Evolutionary conservation across 1,140 invertebrate genomes (phyloP).

Genomic region (Tetraneura akinire): DNA sequence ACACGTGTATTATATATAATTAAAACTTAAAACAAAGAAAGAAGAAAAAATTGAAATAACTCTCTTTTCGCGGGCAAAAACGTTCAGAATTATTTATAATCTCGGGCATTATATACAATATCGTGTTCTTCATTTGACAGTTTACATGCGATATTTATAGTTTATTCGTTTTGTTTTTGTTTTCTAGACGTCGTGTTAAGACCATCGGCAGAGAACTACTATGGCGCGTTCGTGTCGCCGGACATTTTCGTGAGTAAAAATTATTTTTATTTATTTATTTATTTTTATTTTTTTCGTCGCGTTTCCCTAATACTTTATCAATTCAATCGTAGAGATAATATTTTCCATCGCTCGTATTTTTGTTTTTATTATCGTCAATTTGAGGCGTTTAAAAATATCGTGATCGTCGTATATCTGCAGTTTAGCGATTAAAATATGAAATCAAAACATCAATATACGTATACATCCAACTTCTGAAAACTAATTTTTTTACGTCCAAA

Average conservation of each 20-base stretch:
- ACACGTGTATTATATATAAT: not conserved
- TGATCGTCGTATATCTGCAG: too few relatives aligned
- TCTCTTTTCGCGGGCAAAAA: not conserved
- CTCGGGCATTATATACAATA: too few relatives aligned
- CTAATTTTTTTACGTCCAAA: too few relatives aligned
- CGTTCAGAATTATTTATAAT: constrained; percentile 8
- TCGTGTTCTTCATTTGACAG: constrained; percentile 13
- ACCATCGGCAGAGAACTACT: not conserved
- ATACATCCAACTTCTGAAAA: too few relatives aligned
- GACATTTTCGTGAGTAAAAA: constrained; percentile 40
- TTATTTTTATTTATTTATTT: constrained; percentile 3
- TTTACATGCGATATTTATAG: not conserved
- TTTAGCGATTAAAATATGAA: too few relatives aligned
- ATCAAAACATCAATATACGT: too few relatives aligned
- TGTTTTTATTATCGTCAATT: too few relatives aligned
- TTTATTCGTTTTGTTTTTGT: not conserved
- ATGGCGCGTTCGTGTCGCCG: constrained; percentile 7
- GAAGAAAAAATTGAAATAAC: not conserved
- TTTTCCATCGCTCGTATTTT: not conserved
- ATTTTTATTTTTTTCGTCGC: not conserved
- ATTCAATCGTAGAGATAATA: too few relatives aligned
- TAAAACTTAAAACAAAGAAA: not conserved
- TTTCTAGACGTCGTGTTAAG: not conserved
- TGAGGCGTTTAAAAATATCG: too few relatives aligned
- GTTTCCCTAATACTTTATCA: too few relatives aligned